Percentiles rank a stretch among this genome's conserved stretches.
phyloP scores from a whole-genome alignment of 2,797 vertebrate genomes.

The Glyptemys insculpta region DNA sequence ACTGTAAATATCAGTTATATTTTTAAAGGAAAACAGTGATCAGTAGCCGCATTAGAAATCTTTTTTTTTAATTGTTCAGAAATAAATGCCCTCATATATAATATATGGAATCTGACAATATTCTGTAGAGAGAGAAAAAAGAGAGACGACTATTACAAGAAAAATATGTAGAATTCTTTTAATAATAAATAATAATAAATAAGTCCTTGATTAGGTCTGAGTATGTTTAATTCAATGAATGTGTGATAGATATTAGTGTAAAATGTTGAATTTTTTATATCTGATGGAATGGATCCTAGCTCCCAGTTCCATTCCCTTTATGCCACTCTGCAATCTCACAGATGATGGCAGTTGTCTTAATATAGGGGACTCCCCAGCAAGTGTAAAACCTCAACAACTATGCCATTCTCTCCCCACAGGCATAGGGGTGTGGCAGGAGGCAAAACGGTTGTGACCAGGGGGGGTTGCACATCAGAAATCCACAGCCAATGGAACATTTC shows the following conservation, averaged over 20 bases:
- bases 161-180: not conserved
- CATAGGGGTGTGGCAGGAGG: not conserved
- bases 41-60: not conserved
- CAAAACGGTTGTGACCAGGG: not conserved
- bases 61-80: not conserved
- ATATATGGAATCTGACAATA: not conserved
- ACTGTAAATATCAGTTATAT: not conserved
- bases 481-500: not conserved
- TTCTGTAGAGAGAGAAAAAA: accelerated
- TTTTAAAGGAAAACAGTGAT: not conserved
- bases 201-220: not conserved
- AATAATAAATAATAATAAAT: not conserved
- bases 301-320: not conserved
- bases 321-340: not conserved
- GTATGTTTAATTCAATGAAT: not conserved
- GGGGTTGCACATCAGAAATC: not conserved
- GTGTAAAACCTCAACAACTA: not conserved
- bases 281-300: not conserved
- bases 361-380: not conserved
- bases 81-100: not conserved
- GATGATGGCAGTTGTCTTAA: not conserved
- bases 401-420: not conserved
- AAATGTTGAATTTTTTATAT: not conserved
- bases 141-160: not conserved
- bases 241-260: not conserved